These are phyloP conservation scores for Graphium colonna DNA, from an alignment of 2,888 invertebrate genomes.

Conservation along the genomic window DNA sequence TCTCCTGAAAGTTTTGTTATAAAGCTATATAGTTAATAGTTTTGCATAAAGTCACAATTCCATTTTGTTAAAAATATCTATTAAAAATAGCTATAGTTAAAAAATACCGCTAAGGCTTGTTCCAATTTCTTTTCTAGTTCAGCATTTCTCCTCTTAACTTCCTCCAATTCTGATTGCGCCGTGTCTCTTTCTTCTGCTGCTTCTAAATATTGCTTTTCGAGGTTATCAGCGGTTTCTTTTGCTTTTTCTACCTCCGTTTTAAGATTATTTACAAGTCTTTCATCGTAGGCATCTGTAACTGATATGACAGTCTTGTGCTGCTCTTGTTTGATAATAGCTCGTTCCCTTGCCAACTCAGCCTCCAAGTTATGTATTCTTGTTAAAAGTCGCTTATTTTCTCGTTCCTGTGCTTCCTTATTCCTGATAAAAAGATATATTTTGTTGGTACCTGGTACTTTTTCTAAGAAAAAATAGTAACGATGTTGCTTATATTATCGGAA, in stretches of 20 bases:
- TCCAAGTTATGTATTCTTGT: conserved; percentile 90
- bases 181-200: conserved; percentile 88
- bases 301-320: conserved; percentile 76
- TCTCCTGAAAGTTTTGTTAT: conserved; percentile 50
- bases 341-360: conserved; percentile 88
- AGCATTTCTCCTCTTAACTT: conserved; percentile 87
- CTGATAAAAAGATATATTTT: conserved; percentile 43
- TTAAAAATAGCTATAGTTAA: too few relatives aligned
- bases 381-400: conserved; percentile 91
- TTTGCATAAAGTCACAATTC: neutral
- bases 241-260: conserved; percentile 88
- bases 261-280: conserved; percentile 83
- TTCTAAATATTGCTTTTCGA: conserved; percentile 88
- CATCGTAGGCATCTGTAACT: conserved; percentile 80
- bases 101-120: conserved; percentile 81
- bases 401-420: conserved; percentile 90
- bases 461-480: too few relatives aligned
- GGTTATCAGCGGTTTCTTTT: conserved; percentile 87
- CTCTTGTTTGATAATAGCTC: conserved; percentile 75
- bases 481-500: too few relatives aligned
- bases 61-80: neutral
- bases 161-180: conserved; percentile 87
- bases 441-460: too few relatives aligned
- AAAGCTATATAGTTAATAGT: conserved; percentile 24
- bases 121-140: conserved; percentile 88